Percentiles rank a stretch among this genome's conserved stretches.
These are phyloP conservation scores for Lycocerus yunnanus DNA, from an alignment of 2,888 invertebrate genomes.

Conservation along the genomic window DNA sequence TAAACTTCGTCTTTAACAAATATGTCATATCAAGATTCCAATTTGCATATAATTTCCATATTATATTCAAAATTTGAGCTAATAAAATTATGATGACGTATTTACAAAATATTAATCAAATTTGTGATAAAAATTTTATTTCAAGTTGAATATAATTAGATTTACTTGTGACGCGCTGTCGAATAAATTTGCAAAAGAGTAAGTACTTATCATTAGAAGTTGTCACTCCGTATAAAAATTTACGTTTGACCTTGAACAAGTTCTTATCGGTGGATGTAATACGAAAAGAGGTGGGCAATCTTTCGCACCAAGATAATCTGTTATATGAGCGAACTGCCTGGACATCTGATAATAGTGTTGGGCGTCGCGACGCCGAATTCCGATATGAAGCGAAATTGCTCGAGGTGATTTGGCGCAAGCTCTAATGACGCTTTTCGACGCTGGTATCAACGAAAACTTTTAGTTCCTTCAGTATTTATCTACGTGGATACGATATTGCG, in stretches of 20 bases:
- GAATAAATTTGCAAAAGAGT: neutral
- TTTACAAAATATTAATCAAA: neutral
- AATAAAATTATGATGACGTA: neutral
- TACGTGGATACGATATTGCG: constrained; percentile 18
- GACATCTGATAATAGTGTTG: constrained; percentile 29
- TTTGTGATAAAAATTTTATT: neutral
- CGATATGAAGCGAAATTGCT: constrained; percentile 25
- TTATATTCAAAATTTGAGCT: neutral
- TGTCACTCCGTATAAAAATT: neutral
- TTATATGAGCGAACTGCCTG: constrained; percentile 29
- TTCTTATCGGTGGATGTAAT: neutral
- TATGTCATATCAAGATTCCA: neutral
- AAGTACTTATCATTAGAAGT: neutral
- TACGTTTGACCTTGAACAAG: neutral
- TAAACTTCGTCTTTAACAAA: neutral
- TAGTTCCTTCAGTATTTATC: constrained; percentile 28
- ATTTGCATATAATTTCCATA: neutral
- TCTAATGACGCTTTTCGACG: constrained; percentile 28
- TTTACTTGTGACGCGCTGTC: neutral
- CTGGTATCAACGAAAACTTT: constrained; percentile 32
- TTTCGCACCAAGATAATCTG: constrained; percentile 20
- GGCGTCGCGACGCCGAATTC: constrained; percentile 31
- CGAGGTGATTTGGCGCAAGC: constrained; percentile 34
- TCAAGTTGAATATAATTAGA: neutral
- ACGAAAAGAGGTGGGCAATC: neutral